Conservation (phyloP, 2,888 invertebrate genomes). For the Ophion ventricosus region DNA sequence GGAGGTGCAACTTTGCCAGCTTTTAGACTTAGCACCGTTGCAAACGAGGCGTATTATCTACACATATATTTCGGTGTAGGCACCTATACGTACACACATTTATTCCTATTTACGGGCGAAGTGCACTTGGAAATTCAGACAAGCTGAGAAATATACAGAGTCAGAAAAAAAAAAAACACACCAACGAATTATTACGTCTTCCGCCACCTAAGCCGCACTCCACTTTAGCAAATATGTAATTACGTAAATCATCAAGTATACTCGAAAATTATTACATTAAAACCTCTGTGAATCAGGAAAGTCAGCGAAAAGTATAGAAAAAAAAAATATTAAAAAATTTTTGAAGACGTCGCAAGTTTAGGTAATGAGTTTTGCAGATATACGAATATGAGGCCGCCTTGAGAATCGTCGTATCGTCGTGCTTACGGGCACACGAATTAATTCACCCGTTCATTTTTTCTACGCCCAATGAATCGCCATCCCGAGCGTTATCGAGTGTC, state of each 20-base stretch:
- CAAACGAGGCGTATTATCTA: conserved; percentile 47
- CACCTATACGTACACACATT: not conserved
- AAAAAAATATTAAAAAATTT: conserved; percentile 34
- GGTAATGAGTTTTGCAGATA: conserved; percentile 1
- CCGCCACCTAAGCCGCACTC: conserved; percentile 33
- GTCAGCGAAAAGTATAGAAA: conserved; percentile 12
- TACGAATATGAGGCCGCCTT: not conserved
- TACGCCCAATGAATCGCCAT: conserved; percentile 53
- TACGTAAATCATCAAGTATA: conserved; percentile 45
- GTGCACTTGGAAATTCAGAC: conserved; percentile 33
- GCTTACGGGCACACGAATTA: conserved; percentile 23
- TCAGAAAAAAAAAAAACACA: conserved; percentile 46
- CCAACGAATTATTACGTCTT: conserved; percentile 50
- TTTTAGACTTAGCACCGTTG: conserved; percentile 45
- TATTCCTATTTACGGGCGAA: not conserved
- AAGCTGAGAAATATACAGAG: conserved; percentile 26
- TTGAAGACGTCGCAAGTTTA: conserved; percentile 16
- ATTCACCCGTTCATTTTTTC: conserved; percentile 41
- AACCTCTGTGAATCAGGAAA: conserved; percentile 3
- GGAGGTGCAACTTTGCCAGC: conserved; percentile 53
- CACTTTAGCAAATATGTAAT: conserved; percentile 45
- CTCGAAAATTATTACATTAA: conserved; percentile 45
- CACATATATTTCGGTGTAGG: not conserved
- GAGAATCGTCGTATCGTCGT: conserved; percentile 10
- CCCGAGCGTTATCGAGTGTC: conserved; percentile 57